phyloP scores from a whole-genome alignment of 2,797 vertebrate genomes.

The Columba guinea region DNA sequence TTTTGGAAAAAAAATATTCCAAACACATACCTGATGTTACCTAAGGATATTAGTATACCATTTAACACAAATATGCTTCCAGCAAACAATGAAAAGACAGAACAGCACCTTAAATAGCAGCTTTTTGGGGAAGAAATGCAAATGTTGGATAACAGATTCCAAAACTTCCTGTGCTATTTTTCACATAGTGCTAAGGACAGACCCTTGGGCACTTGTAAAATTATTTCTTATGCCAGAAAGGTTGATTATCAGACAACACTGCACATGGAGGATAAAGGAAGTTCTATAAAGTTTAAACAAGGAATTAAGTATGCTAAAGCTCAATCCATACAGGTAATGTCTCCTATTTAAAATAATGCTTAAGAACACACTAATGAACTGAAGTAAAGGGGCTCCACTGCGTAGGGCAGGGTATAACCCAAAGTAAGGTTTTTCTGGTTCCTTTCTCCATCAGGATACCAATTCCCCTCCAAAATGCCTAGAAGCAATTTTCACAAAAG shows the following conservation, averaged over 20 bases:
- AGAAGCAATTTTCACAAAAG: not conserved
- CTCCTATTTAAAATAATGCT: not conserved
- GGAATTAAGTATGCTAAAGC: not conserved
- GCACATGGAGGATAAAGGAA: not conserved
- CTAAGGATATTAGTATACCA: not conserved
- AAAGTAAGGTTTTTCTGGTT: not conserved
- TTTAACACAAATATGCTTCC: not conserved
- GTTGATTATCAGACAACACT: not conserved
- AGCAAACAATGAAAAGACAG: not conserved
- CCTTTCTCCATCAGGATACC: not conserved
- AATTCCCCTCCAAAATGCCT: not conserved
- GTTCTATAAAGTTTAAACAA: not conserved
- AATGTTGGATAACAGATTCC: not conserved
- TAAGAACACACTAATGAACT: not conserved
- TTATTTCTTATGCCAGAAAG: not conserved
- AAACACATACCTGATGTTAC: not conserved
- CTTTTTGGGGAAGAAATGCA: not conserved
- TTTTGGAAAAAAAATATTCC: not conserved
- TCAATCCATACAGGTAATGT: not conserved
- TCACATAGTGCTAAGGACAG: not conserved
- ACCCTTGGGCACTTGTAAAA: not conserved
- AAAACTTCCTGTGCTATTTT: not conserved
- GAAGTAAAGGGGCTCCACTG: not conserved
- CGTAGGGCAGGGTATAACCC: not conserved
- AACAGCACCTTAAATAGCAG: not conserved